phyloP scores from a whole-genome alignment of 2,888 invertebrate genomes.

The Diaperis boleti region DNA sequence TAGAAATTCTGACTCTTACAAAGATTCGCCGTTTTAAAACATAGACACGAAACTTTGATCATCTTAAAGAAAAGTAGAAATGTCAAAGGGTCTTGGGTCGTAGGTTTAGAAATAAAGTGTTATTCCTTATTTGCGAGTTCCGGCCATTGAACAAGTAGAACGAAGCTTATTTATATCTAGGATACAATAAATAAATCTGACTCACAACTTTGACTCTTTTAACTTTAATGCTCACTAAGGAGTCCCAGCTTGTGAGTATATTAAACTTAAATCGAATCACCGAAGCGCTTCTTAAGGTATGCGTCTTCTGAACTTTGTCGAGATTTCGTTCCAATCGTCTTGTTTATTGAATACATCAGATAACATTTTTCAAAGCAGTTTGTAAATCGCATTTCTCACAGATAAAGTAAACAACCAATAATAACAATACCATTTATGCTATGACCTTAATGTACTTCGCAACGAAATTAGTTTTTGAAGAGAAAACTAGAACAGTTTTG shows the following conservation, averaged over 20 bases:
- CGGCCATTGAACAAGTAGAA: constrained; percentile 1
- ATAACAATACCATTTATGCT: no score
- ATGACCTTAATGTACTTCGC: no score
- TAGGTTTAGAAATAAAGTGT: not conserved
- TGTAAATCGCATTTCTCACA: no score
- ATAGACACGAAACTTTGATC: not conserved
- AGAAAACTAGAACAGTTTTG: not conserved
- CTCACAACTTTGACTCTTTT: not conserved
- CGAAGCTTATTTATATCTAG: not conserved
- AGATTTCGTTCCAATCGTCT: not conserved
- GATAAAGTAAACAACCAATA: no score
- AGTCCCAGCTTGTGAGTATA: constrained; percentile 1
- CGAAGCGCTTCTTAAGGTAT: not conserved
- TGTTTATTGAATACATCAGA: not conserved
- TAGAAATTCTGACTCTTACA: not conserved
- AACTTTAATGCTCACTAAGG: not conserved
- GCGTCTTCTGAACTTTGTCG: not conserved
- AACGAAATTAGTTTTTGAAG: no score
- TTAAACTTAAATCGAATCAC: constrained; percentile 2
- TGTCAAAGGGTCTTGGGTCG: not conserved
- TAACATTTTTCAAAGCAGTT: not conserved
- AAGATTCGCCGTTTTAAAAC: not conserved
- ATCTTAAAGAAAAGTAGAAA: not conserved
- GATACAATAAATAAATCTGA: constrained; percentile 1
- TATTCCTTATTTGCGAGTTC: not conserved